Evolutionary conservation across 2,797 vertebrate genomes (phyloP), one percentile per base, ranked within the genome.

Genomic region (Lepus townsendii): DNA sequence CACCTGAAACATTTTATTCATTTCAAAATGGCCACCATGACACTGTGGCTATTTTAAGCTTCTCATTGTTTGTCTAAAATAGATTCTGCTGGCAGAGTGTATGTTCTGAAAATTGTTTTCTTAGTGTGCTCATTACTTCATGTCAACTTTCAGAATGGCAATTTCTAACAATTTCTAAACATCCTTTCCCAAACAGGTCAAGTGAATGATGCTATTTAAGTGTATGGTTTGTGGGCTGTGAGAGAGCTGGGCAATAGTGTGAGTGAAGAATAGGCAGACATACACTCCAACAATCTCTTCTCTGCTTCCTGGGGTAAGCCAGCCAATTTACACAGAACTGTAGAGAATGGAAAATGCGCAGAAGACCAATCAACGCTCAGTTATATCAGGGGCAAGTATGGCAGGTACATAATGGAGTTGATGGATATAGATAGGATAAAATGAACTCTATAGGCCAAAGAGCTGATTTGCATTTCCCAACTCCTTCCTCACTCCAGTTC

Each of bases 61-160:
- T 92, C 63, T 91, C 32, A 96, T 97, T 97, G 97, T 97, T 97
- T 92, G 96, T 95, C 88, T 96, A 85, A 97, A 96, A 97, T 96
- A 97, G 97, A 96, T 87, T 77, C 75, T 73, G 35, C 78, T 84
- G 57, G 92, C 85, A 93, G 89, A 92, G 77, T 8, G 27, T 22
- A 52, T 82, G 94, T 92, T 90, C 90, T 76, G 60, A 95, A 95
- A 92, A 73, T 50, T 83, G 66, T 94, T 95, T 95, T 71, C 85
- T 73, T 80, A 47, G 91, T 80, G 80, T 84, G 85, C 94, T 97
- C 88, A 71, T 96, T 96, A 84, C 83, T 97, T 94, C 91, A 80
- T 52, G 88, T 95, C 93, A 93, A 86, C 57, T 86, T 93, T 82
- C 73, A 91, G 91, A 84, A 92, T 79, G 62, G 80, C 62, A 76